Evolutionary conservation across 2,113 vertebrate genomes (phyloP).

Genomic region (Tetrao urogallus): DNA sequence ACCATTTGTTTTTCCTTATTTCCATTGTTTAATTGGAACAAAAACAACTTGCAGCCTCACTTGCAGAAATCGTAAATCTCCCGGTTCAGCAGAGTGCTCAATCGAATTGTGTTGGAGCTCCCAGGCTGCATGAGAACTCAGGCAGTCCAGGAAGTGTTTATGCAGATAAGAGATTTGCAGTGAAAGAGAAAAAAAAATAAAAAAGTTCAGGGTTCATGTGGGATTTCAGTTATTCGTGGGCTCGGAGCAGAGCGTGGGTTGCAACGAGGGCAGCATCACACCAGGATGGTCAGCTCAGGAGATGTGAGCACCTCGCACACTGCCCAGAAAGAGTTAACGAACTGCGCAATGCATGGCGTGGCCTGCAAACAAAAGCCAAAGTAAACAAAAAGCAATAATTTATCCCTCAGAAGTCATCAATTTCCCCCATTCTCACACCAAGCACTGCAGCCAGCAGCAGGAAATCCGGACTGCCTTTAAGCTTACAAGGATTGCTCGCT

Average conservation of each 20-base stretch:
- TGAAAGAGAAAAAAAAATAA: background rate
- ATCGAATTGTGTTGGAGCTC: background rate
- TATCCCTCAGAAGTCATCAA: conserved; percentile 29
- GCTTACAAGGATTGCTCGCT: background rate
- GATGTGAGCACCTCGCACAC: fast-evolving
- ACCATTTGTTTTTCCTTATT: conserved; percentile 44
- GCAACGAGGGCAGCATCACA: background rate
- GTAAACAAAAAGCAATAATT: conserved; percentile 56
- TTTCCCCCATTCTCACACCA: conserved; percentile 68
- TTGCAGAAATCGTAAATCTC: conserved; percentile 56
- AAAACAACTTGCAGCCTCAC: conserved; percentile 35
- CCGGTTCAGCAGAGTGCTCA: background rate
- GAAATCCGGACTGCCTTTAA: conserved; percentile 59
- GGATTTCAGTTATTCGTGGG: background rate
- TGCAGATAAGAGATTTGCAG: conserved; percentile 59
- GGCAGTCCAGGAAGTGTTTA: conserved; percentile 60
- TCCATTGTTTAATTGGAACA: conserved; percentile 63
- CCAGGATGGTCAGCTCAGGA: background rate
- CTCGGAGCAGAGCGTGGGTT: fast-evolving
- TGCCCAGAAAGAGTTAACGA: background rate
- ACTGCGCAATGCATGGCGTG: background rate
- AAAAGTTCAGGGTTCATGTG: background rate
- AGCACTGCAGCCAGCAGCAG: conserved; percentile 45
- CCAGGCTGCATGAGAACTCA: conserved; percentile 55
- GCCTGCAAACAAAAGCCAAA: conserved; percentile 60